Evolutionary conservation across 2,113 vertebrate species (phyloP).

Genomic region (Nematolebias whitei): DNA sequence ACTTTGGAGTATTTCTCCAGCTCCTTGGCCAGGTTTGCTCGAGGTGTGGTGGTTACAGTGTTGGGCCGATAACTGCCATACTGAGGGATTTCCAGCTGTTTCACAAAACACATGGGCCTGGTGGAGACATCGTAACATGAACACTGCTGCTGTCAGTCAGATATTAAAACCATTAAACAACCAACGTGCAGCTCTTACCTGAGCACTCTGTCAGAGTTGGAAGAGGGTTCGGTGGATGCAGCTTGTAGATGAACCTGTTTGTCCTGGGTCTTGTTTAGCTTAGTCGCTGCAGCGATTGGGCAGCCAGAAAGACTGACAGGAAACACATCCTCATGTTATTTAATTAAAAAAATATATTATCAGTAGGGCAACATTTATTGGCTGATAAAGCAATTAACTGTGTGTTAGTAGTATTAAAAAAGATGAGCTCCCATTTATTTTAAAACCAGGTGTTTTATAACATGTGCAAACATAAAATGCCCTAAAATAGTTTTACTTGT

Average conservation of each 20-base stretch:
- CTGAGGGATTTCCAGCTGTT: conserved; percentile 97
- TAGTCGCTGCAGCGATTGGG: conserved; percentile 94
- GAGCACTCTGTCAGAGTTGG: conserved; percentile 92
- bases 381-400: conserved; percentile 1
- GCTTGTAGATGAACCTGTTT: conserved; percentile 85
- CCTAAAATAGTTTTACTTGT: too few species aligned
- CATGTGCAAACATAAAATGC: too few species aligned
- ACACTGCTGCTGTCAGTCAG: too few species aligned
- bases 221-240: conserved; percentile 83
- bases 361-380: not conserved
- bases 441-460: too few species aligned
- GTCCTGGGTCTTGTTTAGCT: conserved; percentile 93
- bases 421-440: not conserved
- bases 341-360: conserved; percentile 15
- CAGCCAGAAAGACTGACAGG: conserved; percentile 91
- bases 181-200: conserved; percentile 77
- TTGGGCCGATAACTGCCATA: conserved; percentile 93
- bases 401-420: conserved; percentile 41
- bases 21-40: conserved; percentile 98
- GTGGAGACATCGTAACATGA: not conserved
- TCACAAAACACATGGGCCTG: conserved; percentile 99
- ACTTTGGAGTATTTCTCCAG: conserved; percentile 99
- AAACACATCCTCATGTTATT: not conserved
- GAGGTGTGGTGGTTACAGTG: conserved; percentile 89
- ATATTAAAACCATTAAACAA: too few species aligned